Conservation (phyloP, 2,797 vertebrate genomes). For the Tadarida brasiliensis region DNA sequence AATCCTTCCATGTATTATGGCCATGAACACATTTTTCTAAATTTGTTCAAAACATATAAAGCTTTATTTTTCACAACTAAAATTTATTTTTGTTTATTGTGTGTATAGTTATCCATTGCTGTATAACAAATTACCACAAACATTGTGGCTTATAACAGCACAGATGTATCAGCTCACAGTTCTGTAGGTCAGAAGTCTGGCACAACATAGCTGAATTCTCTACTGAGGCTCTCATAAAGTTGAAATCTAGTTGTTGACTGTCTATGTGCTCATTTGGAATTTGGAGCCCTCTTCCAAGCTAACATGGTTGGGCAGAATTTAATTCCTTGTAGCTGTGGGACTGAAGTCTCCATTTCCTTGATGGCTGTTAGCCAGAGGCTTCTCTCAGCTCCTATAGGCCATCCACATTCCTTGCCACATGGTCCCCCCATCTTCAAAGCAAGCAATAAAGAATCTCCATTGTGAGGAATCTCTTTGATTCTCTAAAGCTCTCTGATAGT, state of each 20-base stretch:
- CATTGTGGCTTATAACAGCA: neutral
- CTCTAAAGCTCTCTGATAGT: neutral
- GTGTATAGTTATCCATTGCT: neutral
- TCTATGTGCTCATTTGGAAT: neutral
- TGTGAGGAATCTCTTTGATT: neutral
- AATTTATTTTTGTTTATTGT: slow-evolving; percentile 51
- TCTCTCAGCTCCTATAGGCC: neutral
- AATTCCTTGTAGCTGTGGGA: neutral
- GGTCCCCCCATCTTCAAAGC: neutral
- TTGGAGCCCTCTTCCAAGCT: neutral
- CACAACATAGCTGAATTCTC: neutral
- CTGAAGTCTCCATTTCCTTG: neutral
- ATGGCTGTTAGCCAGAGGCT: neutral
- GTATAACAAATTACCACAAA: neutral
- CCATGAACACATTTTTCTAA: slow-evolving; percentile 55
- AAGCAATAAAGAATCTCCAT: neutral
- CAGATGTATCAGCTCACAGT: slow-evolving; percentile 6
- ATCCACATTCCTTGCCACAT: neutral
- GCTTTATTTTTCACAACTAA: neutral
- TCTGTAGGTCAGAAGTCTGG: neutral
- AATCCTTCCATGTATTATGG: neutral
- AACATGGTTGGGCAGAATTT: neutral
- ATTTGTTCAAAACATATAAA: slow-evolving; percentile 9
- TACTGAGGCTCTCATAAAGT: neutral
- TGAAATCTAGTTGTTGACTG: slow-evolving; percentile 12